Percentiles rank a stretch among this genome's conserved stretches.
Conservation (phyloP, 2,113 vertebrate species). For the Hypanus sabinus region DNA sequence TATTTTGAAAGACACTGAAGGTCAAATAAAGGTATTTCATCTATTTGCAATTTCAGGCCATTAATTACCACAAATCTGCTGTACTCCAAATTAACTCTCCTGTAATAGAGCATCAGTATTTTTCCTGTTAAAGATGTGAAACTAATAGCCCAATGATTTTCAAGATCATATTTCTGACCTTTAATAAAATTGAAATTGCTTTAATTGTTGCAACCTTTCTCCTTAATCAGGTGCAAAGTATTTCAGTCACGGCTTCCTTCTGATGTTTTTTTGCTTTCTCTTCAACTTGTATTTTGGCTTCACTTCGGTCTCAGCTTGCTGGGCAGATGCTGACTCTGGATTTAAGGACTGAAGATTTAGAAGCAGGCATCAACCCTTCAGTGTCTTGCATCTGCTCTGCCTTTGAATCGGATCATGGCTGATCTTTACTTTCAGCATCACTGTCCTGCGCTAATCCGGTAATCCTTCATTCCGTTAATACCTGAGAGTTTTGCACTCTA, state of each 20-base stretch:
- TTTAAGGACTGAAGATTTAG: background rate
- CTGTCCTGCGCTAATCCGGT: too few species aligned
- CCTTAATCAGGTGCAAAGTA: background rate
- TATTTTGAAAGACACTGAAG: background rate
- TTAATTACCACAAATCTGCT: slow-evolving; percentile 5
- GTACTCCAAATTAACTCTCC: background rate
- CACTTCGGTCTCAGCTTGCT: background rate
- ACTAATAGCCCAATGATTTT: background rate
- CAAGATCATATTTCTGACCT: background rate
- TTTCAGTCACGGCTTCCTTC: background rate
- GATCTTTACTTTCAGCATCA: too few species aligned
- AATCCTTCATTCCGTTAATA: too few species aligned
- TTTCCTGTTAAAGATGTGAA: background rate
- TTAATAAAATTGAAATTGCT: background rate
- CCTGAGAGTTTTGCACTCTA: too few species aligned
- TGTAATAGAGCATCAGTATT: background rate
- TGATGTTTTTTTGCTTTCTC: background rate
- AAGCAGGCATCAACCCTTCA: too few species aligned
- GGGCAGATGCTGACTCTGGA: background rate
- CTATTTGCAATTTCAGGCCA: background rate
- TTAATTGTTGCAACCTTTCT: background rate
- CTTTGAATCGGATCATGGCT: too few species aligned
- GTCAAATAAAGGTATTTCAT: background rate
- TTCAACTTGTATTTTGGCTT: background rate
- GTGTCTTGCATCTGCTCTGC: too few species aligned